phyloP scores from a whole-genome alignment of 2,888 invertebrate genomes.

The Sepiola atlantica region DNA sequence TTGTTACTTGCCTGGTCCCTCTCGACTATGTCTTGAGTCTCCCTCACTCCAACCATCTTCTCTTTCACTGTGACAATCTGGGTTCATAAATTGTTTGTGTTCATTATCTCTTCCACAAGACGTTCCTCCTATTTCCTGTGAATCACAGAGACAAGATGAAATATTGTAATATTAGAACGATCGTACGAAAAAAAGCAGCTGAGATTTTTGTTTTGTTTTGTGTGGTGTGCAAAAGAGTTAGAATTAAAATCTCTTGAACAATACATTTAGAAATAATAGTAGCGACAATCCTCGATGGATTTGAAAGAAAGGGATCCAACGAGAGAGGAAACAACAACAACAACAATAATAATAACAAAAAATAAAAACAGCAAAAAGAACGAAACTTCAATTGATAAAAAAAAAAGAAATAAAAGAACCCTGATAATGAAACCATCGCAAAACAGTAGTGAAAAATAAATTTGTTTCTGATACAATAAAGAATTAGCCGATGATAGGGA shows the following conservation, averaged over 20 bases:
- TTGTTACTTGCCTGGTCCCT: background rate
- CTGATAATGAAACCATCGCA: background rate
- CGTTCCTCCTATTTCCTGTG: constrained; percentile 10
- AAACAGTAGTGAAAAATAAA: constrained; percentile 9
- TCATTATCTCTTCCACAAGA: background rate
- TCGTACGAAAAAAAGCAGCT: background rate
- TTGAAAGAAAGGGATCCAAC: background rate
- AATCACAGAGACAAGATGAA: constrained; percentile 32
- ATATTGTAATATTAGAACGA: constrained; percentile 13
- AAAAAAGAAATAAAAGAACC: background rate
- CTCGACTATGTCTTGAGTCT: constrained; percentile 12
- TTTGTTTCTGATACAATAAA: background rate
- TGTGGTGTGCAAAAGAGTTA: background rate
- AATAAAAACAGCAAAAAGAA: no score
- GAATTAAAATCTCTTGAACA: constrained; percentile 32
- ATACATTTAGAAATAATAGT: constrained; percentile 22
- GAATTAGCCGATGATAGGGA: background rate
- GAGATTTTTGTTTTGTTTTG: background rate
- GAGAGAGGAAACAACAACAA: background rate
- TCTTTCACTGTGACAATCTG: background rate
- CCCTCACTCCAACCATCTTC: background rate
- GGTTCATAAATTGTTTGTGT: constrained; percentile 22
- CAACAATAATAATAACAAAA: no score
- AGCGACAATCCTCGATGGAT: background rate
- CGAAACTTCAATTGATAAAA: no score